Evolutionary conservation across 2,113 vertebrate species (phyloP).

Genomic region (Hippocampus zosterae): DNA sequence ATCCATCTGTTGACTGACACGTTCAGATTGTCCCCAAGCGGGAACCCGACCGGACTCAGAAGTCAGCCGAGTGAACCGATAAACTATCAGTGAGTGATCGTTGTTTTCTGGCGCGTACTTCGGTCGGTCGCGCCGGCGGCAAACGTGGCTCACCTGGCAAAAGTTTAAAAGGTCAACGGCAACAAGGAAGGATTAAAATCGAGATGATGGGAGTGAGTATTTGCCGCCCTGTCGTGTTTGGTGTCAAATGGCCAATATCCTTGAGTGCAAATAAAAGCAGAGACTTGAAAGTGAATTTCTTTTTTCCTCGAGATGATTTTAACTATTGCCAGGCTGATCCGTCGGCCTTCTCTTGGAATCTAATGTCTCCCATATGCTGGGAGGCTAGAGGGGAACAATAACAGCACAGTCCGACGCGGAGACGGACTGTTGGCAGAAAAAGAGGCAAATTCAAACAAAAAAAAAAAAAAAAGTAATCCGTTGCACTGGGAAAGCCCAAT

Average conservation of each 20-base stretch:
- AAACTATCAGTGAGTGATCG: background rate
- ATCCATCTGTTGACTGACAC: too few species aligned
- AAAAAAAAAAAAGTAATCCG: slow-evolving; percentile 6
- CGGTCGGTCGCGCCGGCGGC: background rate
- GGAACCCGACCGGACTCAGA: too few species aligned
- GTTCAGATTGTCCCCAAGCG: too few species aligned
- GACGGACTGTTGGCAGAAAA: slow-evolving; percentile 18
- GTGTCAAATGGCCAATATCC: slow-evolving; percentile 28
- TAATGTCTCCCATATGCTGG: slow-evolving; percentile 64
- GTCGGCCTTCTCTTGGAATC: slow-evolving; percentile 40
- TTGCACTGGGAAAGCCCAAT: slow-evolving; percentile 12
- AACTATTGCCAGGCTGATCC: slow-evolving; percentile 52
- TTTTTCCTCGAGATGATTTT: slow-evolving; percentile 30
- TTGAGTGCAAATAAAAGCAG: slow-evolving; percentile 23
- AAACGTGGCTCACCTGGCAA: slow-evolving; percentile 14
- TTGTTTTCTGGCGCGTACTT: background rate
- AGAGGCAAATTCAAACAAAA: slow-evolving; percentile 1
- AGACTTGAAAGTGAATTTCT: slow-evolving; percentile 29
- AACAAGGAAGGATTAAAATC: slow-evolving; percentile 22
- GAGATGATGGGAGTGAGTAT: slow-evolving; percentile 6
- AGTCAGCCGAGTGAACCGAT: background rate
- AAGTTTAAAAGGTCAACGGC: slow-evolving; percentile 19
- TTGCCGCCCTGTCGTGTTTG: slow-evolving; percentile 16
- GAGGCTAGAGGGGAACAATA: slow-evolving; percentile 30
- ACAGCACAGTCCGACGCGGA: slow-evolving; percentile 16